Percentiles rank a stretch among this genome's conserved stretches.
These are phyloP conservation scores for Colletes gigas DNA, from an alignment of 1,140 invertebrate genomes.

Conservation along the genomic window DNA sequence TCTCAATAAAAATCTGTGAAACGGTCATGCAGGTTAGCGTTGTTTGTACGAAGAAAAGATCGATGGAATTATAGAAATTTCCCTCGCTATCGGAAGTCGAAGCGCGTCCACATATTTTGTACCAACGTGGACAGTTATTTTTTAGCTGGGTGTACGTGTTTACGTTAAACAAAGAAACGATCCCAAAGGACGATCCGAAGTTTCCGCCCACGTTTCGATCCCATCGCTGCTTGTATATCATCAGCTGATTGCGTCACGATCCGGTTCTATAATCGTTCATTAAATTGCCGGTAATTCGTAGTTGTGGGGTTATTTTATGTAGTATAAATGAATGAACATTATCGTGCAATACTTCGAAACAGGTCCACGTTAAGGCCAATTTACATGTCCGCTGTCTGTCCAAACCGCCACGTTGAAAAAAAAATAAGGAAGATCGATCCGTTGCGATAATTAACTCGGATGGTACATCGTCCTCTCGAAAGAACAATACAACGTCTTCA, in stretches of 20 bases:
- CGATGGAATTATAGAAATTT: no score
- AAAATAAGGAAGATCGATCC: neutral
- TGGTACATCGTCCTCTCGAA: no score
- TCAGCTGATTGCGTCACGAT: conserved; percentile 47
- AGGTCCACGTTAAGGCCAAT: conserved; percentile 13
- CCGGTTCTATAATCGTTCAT: conserved; percentile 46
- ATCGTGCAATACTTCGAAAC: conserved; percentile 30
- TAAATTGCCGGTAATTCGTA: conserved; percentile 51
- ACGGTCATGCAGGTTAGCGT: no score
- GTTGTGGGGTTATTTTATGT: conserved; percentile 48
- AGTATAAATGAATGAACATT: conserved; percentile 48
- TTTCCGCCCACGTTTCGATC: conserved; percentile 33
- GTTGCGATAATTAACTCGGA: neutral
- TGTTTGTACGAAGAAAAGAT: no score
- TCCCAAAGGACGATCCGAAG: conserved; percentile 5
- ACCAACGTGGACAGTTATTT: no score
- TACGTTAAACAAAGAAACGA: neutral
- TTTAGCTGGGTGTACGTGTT: neutral
- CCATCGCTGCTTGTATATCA: conserved; percentile 37
- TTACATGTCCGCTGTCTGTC: neutral
- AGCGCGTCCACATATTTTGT: no score
- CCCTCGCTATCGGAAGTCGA: no score
- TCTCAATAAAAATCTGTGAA: no score
- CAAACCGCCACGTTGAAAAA: no score
- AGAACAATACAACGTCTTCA: no score